Conservation (phyloP, 2,113 vertebrate genomes). For the Oceanodroma tethys region DNA sequence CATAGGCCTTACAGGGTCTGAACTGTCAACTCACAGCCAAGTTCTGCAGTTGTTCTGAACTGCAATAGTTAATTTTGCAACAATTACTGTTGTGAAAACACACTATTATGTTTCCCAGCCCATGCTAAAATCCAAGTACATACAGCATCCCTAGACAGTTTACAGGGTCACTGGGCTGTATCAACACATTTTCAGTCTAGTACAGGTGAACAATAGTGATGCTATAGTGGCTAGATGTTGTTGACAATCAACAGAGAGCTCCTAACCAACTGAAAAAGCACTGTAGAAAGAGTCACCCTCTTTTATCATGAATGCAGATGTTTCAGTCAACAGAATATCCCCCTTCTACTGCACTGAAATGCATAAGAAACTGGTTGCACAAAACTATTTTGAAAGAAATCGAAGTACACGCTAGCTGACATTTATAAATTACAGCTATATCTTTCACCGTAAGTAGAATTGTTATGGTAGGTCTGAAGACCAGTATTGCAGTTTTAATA, state of each 20-base stretch:
- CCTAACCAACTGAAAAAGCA: background rate
- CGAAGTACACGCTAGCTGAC: background rate
- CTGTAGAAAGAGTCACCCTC: rapidly evolving
- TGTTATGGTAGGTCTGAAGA: background rate
- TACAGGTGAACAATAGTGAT: background rate
- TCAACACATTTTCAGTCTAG: background rate
- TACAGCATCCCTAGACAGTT: background rate
- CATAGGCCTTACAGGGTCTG: background rate
- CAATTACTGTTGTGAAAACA: background rate
- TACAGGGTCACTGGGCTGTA: background rate
- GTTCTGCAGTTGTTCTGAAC: background rate
- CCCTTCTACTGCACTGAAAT: background rate
- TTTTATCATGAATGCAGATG: background rate
- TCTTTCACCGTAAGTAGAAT: background rate
- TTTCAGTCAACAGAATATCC: background rate
- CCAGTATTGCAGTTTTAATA: background rate
- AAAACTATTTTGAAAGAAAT: background rate
- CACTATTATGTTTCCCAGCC: background rate
- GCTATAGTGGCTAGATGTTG: background rate
- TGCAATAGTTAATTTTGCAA: background rate
- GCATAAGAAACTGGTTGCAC: background rate
- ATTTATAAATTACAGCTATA: background rate
- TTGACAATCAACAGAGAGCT: background rate
- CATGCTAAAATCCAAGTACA: background rate
- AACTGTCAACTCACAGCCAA: background rate